Percentiles rank a stretch among this genome's conserved stretches.
These are phyloP conservation scores for Dermochelys coriacea DNA, from an alignment of 2,797 vertebrate species.

Conservation along the genomic window DNA sequence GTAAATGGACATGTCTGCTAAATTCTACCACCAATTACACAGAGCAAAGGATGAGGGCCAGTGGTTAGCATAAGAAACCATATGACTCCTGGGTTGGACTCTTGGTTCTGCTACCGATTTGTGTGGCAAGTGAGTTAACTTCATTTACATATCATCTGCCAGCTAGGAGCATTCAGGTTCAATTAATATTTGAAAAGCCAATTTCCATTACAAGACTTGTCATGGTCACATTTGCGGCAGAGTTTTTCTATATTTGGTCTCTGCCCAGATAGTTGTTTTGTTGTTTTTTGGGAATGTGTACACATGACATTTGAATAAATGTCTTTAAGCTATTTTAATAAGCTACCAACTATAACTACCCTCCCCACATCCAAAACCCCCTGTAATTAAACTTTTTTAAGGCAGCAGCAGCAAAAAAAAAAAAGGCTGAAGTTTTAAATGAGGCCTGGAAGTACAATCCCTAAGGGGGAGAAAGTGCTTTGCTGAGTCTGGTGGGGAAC, in stretches of 20 bases:
- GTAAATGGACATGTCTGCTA: not conserved
- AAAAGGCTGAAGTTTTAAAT: not conserved
- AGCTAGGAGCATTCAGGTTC: accelerated
- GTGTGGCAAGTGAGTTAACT: not conserved
- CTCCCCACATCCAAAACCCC: too few relatives aligned
- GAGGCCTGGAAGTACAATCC: not conserved
- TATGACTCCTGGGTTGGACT: accelerated
- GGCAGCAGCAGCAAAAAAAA: not conserved
- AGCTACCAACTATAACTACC: too few relatives aligned
- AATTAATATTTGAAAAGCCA: not conserved
- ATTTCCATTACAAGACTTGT: not conserved
- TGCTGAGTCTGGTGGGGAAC: not conserved
- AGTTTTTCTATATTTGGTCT: not conserved
- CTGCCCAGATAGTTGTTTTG: not conserved
- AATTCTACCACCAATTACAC: not conserved
- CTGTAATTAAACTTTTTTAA: not conserved
- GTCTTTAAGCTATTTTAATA: not conserved
- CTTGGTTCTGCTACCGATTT: not conserved
- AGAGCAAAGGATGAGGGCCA: not conserved
- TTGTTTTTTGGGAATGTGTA: not conserved
- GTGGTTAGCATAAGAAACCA: not conserved
- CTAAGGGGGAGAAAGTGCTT: not conserved
- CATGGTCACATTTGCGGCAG: not conserved
- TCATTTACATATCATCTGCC: not conserved
- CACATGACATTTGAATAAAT: not conserved